phyloP scores from a whole-genome alignment of 2,888 invertebrate species.

The Phasia obesa region DNA sequence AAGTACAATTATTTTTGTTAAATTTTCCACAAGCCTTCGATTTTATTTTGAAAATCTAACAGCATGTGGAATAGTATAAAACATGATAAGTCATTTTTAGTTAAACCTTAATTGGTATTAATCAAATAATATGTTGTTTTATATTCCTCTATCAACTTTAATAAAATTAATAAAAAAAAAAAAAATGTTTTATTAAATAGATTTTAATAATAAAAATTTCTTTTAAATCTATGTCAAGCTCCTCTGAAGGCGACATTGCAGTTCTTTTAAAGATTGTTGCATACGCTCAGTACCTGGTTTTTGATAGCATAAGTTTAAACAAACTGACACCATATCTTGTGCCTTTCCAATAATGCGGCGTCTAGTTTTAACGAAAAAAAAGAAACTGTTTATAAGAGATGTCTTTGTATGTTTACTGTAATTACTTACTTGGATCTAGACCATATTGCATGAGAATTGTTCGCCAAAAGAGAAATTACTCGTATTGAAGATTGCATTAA shows the following conservation, averaged over 20 bases:
- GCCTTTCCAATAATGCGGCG: slow-evolving; percentile 87
- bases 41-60: no score
- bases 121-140: no score
- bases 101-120: no score
- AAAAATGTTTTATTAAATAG: no score
- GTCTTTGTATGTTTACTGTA: neutral
- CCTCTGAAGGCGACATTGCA: slow-evolving; percentile 81
- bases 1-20: no score
- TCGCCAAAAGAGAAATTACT: slow-evolving; percentile 88
- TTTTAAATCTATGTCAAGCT: slow-evolving; percentile 67
- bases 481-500: slow-evolving; percentile 89
- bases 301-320: slow-evolving; percentile 89
- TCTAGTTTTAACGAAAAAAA: slow-evolving; percentile 82
- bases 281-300: slow-evolving; percentile 87
- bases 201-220: neutral
- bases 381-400: neutral
- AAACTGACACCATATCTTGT: slow-evolving; percentile 89
- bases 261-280: slow-evolving; percentile 83
- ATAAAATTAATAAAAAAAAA: no score
- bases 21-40: no score
- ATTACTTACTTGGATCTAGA: slow-evolving; percentile 79
- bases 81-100: no score
- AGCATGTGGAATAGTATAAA: no score
- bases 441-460: slow-evolving; percentile 85
- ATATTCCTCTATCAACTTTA: no score